These are phyloP conservation scores for Andrena dorsata DNA, from an alignment of 2,888 invertebrate species.

Conservation along the genomic window DNA sequence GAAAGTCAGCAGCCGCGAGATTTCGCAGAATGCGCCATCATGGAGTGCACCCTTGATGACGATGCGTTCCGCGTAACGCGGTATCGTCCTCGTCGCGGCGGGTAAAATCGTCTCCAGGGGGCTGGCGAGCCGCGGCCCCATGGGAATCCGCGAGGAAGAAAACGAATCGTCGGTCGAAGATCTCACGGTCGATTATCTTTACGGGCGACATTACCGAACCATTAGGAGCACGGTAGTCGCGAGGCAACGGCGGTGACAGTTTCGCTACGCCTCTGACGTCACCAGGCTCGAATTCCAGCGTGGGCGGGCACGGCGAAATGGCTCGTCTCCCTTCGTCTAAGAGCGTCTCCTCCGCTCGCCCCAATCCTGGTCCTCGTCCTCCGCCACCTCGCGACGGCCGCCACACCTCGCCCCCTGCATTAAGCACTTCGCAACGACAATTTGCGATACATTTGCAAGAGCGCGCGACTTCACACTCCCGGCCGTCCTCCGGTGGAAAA, in stretches of 20 bases:
- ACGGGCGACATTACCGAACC: slow-evolving; percentile 79
- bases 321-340: slow-evolving; percentile 79
- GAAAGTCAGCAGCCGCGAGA: slow-evolving; percentile 12
- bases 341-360: slow-evolving; percentile 69
- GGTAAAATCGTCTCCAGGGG: slow-evolving; percentile 59
- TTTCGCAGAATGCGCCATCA: slow-evolving; percentile 44
- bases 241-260: slow-evolving; percentile 70
- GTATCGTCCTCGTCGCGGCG: slow-evolving; percentile 71
- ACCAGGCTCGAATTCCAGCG: slow-evolving; percentile 75
- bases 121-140: slow-evolving; percentile 64
- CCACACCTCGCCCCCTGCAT: slow-evolving; percentile 78
- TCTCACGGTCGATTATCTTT: slow-evolving; percentile 81
- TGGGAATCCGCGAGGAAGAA: slow-evolving; percentile 71
- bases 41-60: slow-evolving; percentile 46
- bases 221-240: slow-evolving; percentile 75
- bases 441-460: slow-evolving; percentile 84
- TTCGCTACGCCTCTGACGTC: slow-evolving; percentile 74
- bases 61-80: slow-evolving; percentile 45
- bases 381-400: slow-evolving; percentile 57
- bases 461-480: slow-evolving; percentile 67
- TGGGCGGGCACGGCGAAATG: slow-evolving; percentile 79
- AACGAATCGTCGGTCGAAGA: slow-evolving; percentile 64
- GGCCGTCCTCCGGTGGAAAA: slow-evolving; percentile 65
- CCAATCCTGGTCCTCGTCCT: slow-evolving; percentile 69
- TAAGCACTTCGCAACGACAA: slow-evolving; percentile 84